Base-by-base conservation (phyloP, 2,113 vertebrate species). In the Amphiprion percula region DNA sequence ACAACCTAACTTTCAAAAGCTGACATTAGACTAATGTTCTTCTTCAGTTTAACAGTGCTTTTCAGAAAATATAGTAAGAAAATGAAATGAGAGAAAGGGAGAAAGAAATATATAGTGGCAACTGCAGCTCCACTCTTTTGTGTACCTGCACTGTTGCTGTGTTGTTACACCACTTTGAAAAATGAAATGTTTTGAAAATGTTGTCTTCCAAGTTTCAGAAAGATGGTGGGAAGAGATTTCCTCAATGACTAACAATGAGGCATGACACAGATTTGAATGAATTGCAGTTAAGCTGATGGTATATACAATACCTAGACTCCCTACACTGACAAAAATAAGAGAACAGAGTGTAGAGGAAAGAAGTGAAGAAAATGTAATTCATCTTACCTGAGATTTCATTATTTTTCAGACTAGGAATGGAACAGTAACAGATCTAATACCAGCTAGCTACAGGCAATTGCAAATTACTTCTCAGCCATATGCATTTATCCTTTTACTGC, bases 71-170 rank as follows among this genome's bases (percentile, higher is more conserved):
- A 21, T 1, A 28, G 8, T 15, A 11, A 33, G 2, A 10, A 50
- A 4, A 44, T 0, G 0, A 50, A 4, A 44, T 0, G 0, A 50
- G 15, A 4, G 10, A 52, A 21, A 65, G 11, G 7, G 0, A 28
- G 11, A 0, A 24, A 3, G 3, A 0, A 19, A 33, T n/a, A 15
- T 2, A n/a, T 4, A 0, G 19, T 49, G 1, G 1, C n/a, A 44
- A 11, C 7, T 56, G 23, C 23, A 62, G 21, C n/a, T n/a, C 41
- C 8, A 16, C 23, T 21, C n/a, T 16, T 65, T 44, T 15, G 8
- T 44, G 14, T 44, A 15, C 15, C 26, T 50, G 21, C 17, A 17
- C 26, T 12, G 10, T 16, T 56, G 26, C 26, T 59, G 21, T n/a
- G 4, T n/a, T 47, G 23, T 44, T 61, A 53, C 11, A 11, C 0